Conservation (phyloP, 2,888 invertebrate species). For the Nymphalis polychloros region DNA sequence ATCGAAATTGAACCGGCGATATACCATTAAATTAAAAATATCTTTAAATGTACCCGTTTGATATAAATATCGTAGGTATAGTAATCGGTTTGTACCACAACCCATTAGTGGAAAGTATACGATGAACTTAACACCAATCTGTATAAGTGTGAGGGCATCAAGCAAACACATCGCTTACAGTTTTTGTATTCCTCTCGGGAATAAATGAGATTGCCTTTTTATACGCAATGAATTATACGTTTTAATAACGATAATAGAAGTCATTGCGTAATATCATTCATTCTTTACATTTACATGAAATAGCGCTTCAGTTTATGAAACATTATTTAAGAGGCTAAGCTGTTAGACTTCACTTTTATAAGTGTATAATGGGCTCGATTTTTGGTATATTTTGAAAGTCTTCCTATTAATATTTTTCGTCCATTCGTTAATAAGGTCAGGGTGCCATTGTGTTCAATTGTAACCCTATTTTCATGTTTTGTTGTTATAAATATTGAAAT, state of each 20-base stretch:
- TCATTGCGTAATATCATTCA: neutral
- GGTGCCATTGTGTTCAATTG: too few relatives aligned
- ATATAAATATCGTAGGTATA: neutral
- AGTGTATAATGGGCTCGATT: too few relatives aligned
- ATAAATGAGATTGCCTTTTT: conserved; percentile 21
- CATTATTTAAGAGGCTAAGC: too few relatives aligned
- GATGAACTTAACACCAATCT: conserved; percentile 6
- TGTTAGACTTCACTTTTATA: too few relatives aligned
- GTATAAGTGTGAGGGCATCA: neutral
- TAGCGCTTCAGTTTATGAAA: too few relatives aligned
- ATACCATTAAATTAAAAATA: too few relatives aligned
- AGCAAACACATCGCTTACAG: neutral
- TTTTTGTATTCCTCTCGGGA: conserved; percentile 22
- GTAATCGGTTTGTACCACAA: neutral
- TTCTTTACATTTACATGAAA: neutral
- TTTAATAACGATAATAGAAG: neutral
- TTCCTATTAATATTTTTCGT: too few relatives aligned
- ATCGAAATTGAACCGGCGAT: too few relatives aligned
- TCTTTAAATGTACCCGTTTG: neutral
- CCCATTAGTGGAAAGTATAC: conserved; percentile 4
- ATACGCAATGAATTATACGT: conserved; percentile 13
- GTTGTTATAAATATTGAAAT: too few relatives aligned
- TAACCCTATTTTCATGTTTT: too few relatives aligned
- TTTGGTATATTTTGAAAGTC: too few relatives aligned
- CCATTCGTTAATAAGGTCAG: too few relatives aligned